phyloP scores from a whole-genome alignment of 2,888 invertebrate species.

The Ligdia adustata region DNA sequence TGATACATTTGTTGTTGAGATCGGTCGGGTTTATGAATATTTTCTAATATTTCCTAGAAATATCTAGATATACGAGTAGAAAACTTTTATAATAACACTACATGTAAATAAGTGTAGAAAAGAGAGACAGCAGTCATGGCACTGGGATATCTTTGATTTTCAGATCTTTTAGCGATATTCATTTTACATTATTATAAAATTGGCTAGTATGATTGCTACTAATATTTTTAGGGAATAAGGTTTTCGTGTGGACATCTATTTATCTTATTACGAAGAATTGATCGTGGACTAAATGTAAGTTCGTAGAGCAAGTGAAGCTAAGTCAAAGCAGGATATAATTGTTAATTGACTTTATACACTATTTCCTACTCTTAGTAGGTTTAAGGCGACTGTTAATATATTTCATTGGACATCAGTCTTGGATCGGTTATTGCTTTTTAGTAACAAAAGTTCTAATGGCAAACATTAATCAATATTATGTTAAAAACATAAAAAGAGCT shows the following conservation, averaged over 20 bases:
- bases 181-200: too few species aligned
- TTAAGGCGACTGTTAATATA: slow-evolving; percentile 21
- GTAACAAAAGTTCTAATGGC: too few species aligned
- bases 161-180: slow-evolving; percentile 34
- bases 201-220: too few species aligned
- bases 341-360: slow-evolving; percentile 47
- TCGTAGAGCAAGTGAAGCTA: neutral
- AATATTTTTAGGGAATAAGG: too few species aligned
- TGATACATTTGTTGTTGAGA: too few species aligned
- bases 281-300: too few species aligned
- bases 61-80: slow-evolving; percentile 18
- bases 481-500: too few species aligned
- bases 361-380: slow-evolving; percentile 32
- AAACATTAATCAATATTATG: too few species aligned
- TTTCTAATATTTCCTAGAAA: too few species aligned
- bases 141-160: slow-evolving; percentile 32
- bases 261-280: too few species aligned
- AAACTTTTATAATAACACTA: neutral
- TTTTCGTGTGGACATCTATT: too few species aligned
- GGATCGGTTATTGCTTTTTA: slow-evolving; percentile 22
- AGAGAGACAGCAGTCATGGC: slow-evolving; percentile 36
- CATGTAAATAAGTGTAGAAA: slow-evolving; percentile 21
- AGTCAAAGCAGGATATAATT: slow-evolving; percentile 38
- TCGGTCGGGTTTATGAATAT: too few species aligned
- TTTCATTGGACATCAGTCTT: slow-evolving; percentile 35